These are phyloP conservation scores for Dicyrtomina minuta DNA, from an alignment of 2,888 invertebrate species.

Conservation along the genomic window DNA sequence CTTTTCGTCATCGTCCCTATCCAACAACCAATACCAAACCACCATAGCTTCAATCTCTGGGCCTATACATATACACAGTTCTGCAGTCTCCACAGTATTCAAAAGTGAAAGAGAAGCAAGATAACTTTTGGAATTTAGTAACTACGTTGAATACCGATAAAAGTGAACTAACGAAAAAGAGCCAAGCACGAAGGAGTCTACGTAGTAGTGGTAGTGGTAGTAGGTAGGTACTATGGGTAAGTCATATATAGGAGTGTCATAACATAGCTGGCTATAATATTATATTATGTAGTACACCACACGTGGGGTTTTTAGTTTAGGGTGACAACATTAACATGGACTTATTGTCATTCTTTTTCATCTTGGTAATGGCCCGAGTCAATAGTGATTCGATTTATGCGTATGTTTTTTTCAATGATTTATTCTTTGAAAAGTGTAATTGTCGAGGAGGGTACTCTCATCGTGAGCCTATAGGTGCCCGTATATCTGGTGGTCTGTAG, in stretches of 20 bases:
- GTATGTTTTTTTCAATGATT: constrained; percentile 5
- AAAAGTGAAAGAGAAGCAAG: neutral
- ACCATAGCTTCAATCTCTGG: no score
- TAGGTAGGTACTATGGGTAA: no score
- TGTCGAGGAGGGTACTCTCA: no score
- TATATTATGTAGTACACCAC: neutral
- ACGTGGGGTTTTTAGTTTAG: constrained; percentile 5
- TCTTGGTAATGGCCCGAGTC: neutral
- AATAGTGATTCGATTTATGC: constrained; percentile 3
- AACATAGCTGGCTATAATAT: neutral
- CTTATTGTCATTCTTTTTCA: constrained; percentile 7
- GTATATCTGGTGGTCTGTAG: no score
- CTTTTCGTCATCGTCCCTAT: neutral
- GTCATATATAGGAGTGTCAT: no score
- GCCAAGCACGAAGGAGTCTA: neutral
- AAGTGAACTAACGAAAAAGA: neutral
- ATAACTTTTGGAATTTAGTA: neutral
- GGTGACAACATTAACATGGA: constrained; percentile 16
- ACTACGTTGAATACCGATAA: no score
- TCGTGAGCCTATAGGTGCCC: no score
- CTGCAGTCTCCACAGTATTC: neutral
- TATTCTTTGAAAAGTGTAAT: neutral
- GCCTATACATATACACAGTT: no score
- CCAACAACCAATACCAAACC: no score
- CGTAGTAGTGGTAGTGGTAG: neutral